A percentile compares a stretch with the other conserved stretches of the same genome.
These are phyloP conservation scores for Oncorhynchus kisutch DNA, from an alignment of 2,113 vertebrate genomes.

Conservation along the genomic window DNA sequence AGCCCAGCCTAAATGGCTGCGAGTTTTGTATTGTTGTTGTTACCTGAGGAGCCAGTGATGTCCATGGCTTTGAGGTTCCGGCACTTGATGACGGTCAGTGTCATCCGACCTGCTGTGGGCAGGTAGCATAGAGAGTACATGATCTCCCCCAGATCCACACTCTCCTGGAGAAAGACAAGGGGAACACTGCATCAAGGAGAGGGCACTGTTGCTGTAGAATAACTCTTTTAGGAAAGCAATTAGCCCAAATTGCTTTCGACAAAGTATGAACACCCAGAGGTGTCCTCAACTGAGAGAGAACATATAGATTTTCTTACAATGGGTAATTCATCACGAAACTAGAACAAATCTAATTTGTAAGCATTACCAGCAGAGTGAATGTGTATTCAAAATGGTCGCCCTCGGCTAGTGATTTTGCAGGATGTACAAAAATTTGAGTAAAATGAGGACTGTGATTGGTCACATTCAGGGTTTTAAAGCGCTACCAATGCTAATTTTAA, in stretches of 20 bases:
- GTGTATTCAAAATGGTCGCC: too few species aligned
- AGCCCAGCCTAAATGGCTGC: not conserved
- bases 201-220: not conserved
- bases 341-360: too few species aligned
- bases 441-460: too few species aligned
- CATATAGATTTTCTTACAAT: not conserved
- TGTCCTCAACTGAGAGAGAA: not conserved
- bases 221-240: not conserved
- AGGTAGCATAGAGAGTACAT: slow-evolving; percentile 99
- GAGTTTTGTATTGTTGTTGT: slow-evolving; percentile 19
- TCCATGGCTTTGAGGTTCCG: slow-evolving; percentile 99
- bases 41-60: slow-evolving; percentile 96
- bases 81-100: slow-evolving; percentile 97
- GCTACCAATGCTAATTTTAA: too few species aligned
- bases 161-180: slow-evolving; percentile 78
- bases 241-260: not conserved
- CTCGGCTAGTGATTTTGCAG: too few species aligned
- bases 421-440: too few species aligned
- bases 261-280: not conserved
- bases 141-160: slow-evolving; percentile 95
- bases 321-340: too few species aligned
- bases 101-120: slow-evolving; percentile 96
- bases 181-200: not conserved
- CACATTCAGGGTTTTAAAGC: too few species aligned
- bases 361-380: too few species aligned